Conservation (phyloP, 2,888 invertebrate species). For the Xanthorhoe designata region DNA sequence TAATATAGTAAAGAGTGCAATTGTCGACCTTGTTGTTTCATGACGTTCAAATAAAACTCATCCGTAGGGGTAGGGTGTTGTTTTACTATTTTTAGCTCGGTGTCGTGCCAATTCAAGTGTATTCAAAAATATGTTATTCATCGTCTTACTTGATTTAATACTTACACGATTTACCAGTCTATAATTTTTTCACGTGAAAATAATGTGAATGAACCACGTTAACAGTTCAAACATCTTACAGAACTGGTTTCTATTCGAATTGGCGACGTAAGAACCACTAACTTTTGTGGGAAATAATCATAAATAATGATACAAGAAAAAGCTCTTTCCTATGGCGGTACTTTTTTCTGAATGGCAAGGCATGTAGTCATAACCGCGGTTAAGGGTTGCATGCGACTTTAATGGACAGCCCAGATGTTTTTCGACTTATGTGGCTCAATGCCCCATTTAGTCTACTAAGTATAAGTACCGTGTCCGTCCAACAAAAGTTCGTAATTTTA, state of each 20-base stretch:
- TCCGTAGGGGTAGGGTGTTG: no score
- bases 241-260: constrained; percentile 10
- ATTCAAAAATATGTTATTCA: no score
- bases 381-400: constrained; percentile 25
- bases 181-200: neutral
- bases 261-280: constrained; percentile 8
- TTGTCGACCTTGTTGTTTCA: no score
- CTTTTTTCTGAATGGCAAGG: constrained; percentile 27
- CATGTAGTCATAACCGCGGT: constrained; percentile 26
- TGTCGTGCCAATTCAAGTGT: no score
- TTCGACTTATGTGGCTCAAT: constrained; percentile 53
- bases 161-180: no score
- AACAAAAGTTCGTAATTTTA: constrained; percentile 43
- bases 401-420: constrained; percentile 50
- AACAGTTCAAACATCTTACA: constrained; percentile 9
- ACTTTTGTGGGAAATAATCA: constrained; percentile 29
- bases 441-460: constrained; percentile 39
- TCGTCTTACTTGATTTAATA: no score
- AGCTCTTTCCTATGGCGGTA: constrained; percentile 29
- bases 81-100: neutral
- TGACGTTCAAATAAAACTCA: no score
- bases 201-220: neutral
- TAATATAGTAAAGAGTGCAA: no score
- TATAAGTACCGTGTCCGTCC: constrained; percentile 46
- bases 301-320: constrained; percentile 36